A percentile compares a stretch with the other conserved stretches of the same genome.
phyloP scores from a whole-genome alignment of 1,140 invertebrate genomes.

The Frieseomelitta varia region DNA sequence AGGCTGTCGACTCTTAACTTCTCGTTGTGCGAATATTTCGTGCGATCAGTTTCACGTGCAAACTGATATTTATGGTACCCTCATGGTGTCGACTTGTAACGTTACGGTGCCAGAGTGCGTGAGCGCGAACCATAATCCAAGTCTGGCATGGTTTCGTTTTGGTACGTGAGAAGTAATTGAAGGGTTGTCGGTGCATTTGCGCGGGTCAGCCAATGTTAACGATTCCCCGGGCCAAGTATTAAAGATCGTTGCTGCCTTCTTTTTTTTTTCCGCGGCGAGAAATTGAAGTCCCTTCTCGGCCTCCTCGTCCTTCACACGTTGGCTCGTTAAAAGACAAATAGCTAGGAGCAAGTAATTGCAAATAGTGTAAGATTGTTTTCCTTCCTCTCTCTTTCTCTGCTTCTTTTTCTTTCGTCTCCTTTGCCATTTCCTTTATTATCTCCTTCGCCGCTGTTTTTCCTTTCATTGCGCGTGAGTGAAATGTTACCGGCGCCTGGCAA shows the following conservation, averaged over 20 bases:
- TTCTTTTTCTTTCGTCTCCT: neutral
- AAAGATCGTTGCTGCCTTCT: slow-evolving; percentile 27
- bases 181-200: slow-evolving; percentile 48
- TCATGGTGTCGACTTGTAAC: slow-evolving; percentile 48
- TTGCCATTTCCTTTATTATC: slow-evolving; percentile 9
- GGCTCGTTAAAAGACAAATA: neutral
- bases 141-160: slow-evolving; percentile 36
- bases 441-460: neutral
- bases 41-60: slow-evolving; percentile 56
- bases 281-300: slow-evolving; percentile 30
- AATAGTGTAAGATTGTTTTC: slow-evolving; percentile 1
- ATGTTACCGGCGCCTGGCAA: neutral
- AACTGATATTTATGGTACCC: slow-evolving; percentile 63
- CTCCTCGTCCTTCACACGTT: slow-evolving; percentile 61
- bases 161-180: slow-evolving; percentile 64
- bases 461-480: slow-evolving; percentile 7
- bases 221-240: slow-evolving; percentile 49
- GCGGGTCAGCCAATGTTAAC: slow-evolving; percentile 54
- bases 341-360: slow-evolving; percentile 4
- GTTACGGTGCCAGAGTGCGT: slow-evolving; percentile 55
- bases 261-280: slow-evolving; percentile 21
- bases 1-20: slow-evolving; percentile 24
- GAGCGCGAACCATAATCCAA: slow-evolving; percentile 61
- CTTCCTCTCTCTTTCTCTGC: too few relatives aligned
- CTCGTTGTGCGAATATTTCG: slow-evolving; percentile 20